Conservation (phyloP, 1,140 invertebrate species). For the Neodiprion lecontei region DNA sequence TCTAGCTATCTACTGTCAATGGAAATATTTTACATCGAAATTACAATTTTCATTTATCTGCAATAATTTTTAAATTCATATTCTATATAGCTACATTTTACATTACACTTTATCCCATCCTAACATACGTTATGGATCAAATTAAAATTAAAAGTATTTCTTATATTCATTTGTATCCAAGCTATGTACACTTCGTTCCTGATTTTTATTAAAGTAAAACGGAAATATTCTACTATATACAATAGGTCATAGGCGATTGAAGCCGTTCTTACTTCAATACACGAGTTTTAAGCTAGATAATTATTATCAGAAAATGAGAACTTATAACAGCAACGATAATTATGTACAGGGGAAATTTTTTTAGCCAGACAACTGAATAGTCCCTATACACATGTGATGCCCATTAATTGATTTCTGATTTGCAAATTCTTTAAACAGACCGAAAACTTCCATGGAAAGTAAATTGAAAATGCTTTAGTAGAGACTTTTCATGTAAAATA, state of each 20-base stretch:
- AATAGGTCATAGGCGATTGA: conserved; percentile 39
- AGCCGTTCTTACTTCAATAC: conserved; percentile 39
- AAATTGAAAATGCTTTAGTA: neutral
- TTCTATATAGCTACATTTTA: conserved; percentile 48
- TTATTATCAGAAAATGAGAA: conserved; percentile 31
- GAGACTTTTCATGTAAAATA: neutral
- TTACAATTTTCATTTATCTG: conserved; percentile 47
- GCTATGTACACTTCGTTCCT: neutral
- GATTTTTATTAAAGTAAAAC: conserved; percentile 28
- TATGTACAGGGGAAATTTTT: conserved; percentile 7
- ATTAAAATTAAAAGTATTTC: conserved; percentile 37
- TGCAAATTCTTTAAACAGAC: neutral
- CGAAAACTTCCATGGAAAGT: neutral
- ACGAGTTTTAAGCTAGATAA: conserved; percentile 42
- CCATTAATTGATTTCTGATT: neutral
- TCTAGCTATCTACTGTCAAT: conserved; percentile 54
- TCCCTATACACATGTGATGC: neutral
- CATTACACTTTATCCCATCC: conserved; percentile 54
- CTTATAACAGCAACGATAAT: conserved; percentile 11
- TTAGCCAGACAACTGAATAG: neutral
- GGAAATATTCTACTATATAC: conserved; percentile 52
- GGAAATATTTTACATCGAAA: conserved; percentile 62
- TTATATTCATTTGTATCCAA: neutral
- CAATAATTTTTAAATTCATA: conserved; percentile 23
- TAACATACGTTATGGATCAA: conserved; percentile 49